Percentiles rank a stretch among this genome's conserved stretches.
These are phyloP conservation scores for Galerucella pusilla DNA, from an alignment of 2,888 invertebrate species.

Conservation along the genomic window DNA sequence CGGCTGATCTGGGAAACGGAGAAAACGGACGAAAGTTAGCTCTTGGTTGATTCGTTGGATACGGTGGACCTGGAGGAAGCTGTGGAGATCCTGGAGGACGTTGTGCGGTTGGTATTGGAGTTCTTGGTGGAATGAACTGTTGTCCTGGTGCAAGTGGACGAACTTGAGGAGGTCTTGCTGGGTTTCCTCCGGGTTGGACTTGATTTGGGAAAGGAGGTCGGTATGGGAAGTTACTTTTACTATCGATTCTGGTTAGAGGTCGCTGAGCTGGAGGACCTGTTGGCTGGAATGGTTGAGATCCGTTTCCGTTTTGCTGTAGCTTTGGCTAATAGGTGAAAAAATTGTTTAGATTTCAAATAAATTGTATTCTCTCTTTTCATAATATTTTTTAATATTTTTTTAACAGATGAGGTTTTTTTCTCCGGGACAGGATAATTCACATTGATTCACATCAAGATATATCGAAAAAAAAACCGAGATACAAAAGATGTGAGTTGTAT, in stretches of 20 bases:
- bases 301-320: conserved; percentile 37
- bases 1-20: conserved; percentile 68
- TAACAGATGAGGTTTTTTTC: no score
- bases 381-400: no score
- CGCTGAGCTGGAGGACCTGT: conserved; percentile 51
- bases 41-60: conserved; percentile 44
- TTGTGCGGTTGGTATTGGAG: conserved; percentile 57
- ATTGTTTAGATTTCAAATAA: background rate
- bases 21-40: conserved; percentile 64
- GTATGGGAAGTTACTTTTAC: conserved; percentile 61
- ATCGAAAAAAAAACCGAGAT: no score
- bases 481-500: no score
- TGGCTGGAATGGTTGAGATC: conserved; percentile 30
- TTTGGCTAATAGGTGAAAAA: conserved; percentile 21
- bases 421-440: no score
- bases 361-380: background rate
- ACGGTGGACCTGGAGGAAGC: conserved; percentile 35
- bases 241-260: conserved; percentile 65
- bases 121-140: conserved; percentile 50
- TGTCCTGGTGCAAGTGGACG: conserved; percentile 51
- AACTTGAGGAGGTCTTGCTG: conserved; percentile 48
- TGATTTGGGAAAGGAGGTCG: conserved; percentile 58
- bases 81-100: conserved; percentile 50
- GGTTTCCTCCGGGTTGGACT: conserved; percentile 45
- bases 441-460: no score